Percentiles rank a stretch among this genome's conserved stretches.
Conservation (phyloP, 2,888 invertebrate genomes). For the Conomelus anceps region DNA sequence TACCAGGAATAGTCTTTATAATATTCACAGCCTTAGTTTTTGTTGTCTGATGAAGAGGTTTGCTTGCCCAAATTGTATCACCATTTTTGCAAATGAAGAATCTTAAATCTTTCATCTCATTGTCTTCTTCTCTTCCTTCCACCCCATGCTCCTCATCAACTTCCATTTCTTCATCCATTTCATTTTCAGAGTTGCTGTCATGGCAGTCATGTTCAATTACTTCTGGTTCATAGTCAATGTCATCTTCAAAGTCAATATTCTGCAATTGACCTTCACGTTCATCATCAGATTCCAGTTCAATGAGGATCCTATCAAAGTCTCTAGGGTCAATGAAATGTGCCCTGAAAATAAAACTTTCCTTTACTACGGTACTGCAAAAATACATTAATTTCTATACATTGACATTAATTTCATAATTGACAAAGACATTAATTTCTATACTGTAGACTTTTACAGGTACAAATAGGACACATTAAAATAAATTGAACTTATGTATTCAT, state of each 20-base stretch:
- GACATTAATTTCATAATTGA: not conserved
- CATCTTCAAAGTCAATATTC: not conserved
- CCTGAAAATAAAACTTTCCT: not conserved
- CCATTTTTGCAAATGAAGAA: conserved; percentile 9
- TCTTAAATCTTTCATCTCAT: not conserved
- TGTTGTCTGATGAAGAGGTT: conserved; percentile 21
- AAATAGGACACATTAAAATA: too few species aligned
- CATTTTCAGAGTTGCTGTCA: not conserved
- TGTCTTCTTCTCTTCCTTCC: not conserved
- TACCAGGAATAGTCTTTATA: conserved; percentile 29
- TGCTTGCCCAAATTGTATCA: conserved; percentile 4
- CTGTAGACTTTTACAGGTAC: too few species aligned
- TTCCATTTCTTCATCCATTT: not conserved
- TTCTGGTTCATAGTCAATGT: conserved; percentile 4
- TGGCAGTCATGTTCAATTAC: not conserved
- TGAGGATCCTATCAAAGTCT: not conserved
- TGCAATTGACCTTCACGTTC: not conserved
- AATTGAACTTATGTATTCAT: too few species aligned
- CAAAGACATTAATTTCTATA: not conserved
- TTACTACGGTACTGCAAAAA: not conserved
- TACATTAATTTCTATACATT: not conserved
- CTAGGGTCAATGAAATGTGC: not conserved
- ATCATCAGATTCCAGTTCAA: not conserved
- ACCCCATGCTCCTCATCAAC: not conserved
- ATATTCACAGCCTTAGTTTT: conserved; percentile 32